These are phyloP conservation scores for Caenorhabditis briggsae DNA, from an alignment of 1,140 invertebrate species.

Conservation along the genomic window DNA sequence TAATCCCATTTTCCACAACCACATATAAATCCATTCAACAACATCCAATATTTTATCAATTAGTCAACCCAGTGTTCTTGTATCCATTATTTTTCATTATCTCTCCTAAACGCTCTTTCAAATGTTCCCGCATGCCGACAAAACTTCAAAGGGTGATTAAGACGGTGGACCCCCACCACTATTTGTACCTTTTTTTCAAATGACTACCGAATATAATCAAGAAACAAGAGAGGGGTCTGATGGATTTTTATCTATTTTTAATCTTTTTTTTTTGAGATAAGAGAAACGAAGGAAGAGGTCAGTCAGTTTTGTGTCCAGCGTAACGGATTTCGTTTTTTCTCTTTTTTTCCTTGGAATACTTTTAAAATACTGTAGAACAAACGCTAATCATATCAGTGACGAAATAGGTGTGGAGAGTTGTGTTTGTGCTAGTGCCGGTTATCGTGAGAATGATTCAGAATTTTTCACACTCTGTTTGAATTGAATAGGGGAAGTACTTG, in stretches of 20 bases:
- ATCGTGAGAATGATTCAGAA: conserved; percentile 55
- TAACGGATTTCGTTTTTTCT: neutral
- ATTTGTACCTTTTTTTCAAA: conserved; percentile 56
- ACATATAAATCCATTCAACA: neutral
- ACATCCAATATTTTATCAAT: conserved; percentile 47
- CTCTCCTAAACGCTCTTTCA: neutral
- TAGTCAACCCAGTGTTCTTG: neutral
- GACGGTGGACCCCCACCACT: neutral
- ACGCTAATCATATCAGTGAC: conserved; percentile 37
- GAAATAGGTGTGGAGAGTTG: conserved; percentile 40
- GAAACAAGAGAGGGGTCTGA: neutral
- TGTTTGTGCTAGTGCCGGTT: conserved; percentile 53
- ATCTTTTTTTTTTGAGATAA: neutral
- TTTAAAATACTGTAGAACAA: conserved; percentile 22
- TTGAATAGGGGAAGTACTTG: conserved; percentile 42
- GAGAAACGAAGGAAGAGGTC: too few species aligned
- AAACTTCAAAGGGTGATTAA: conserved; percentile 46
- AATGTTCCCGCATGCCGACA: conserved; percentile 25
- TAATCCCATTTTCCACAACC: too few species aligned
- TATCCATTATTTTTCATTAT: neutral
- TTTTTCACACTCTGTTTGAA: conserved; percentile 22
- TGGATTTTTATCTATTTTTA: conserved; percentile 26
- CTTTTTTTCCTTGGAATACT: neutral
- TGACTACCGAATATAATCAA: conserved; percentile 16
- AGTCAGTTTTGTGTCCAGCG: too few species aligned